Percentiles rank a stretch among this genome's conserved stretches.
phyloP scores from a whole-genome alignment of 2,797 vertebrate genomes.

The Pseudochirops corinnae region DNA sequence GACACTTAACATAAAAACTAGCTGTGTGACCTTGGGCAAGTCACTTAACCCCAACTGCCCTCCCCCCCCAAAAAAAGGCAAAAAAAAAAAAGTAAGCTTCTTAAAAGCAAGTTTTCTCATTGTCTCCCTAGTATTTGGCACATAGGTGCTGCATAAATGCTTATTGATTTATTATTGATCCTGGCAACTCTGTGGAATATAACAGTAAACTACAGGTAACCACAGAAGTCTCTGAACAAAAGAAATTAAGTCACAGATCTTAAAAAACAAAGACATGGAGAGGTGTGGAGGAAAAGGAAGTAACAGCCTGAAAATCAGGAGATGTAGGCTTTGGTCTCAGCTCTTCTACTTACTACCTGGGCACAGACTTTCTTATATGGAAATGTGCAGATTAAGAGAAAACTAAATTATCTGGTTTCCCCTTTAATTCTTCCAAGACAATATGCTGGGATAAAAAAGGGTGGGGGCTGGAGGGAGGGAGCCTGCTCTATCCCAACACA shows the following conservation, averaged over 20 bases:
- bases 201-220: not conserved
- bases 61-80: too few species aligned
- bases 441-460: constrained; percentile 11
- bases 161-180: not conserved
- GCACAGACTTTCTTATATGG: not conserved
- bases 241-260: not conserved
- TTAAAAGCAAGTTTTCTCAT: not conserved
- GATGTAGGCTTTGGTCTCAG: not conserved
- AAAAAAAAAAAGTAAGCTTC: too few species aligned
- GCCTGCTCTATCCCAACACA: not conserved
- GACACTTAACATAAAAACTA: too few species aligned
- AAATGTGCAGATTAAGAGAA: not conserved
- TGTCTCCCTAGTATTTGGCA: not conserved
- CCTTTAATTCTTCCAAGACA: constrained; percentile 41
- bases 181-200: not conserved
- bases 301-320: not conserved
- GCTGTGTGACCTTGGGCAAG: too few species aligned
- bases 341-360: not conserved
- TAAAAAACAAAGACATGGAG: not conserved
- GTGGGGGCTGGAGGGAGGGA: not conserved
- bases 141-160: not conserved
- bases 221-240: not conserved
- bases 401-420: constrained; percentile 41
- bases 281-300: not conserved
- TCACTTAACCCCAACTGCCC: too few species aligned